phyloP scores from a whole-genome alignment of 2,113 vertebrate genomes.

The Megaleporinus macrocephalus region DNA sequence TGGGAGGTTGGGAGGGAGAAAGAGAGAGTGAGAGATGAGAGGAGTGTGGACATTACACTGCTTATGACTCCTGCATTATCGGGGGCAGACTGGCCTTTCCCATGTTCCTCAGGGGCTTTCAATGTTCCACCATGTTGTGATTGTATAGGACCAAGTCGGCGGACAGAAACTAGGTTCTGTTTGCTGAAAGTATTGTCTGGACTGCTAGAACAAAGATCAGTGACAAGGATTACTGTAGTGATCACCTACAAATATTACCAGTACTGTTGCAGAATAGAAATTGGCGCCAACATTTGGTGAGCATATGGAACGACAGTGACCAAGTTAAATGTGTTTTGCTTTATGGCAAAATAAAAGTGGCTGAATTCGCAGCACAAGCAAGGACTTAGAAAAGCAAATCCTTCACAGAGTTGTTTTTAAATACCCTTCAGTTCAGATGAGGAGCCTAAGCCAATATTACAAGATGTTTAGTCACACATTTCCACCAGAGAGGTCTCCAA shows the following conservation, averaged over 20 bases:
- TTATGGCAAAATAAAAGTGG: not conserved
- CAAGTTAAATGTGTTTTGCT: not conserved
- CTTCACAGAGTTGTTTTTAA: no score
- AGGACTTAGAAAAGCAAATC: not conserved
- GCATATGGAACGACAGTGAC: no score
- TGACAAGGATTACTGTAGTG: not conserved
- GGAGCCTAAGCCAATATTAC: no score
- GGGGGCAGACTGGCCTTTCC: conserved; percentile 1
- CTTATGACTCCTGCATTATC: conserved; percentile 28
- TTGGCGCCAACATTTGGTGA: not conserved
- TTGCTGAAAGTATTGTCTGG: not conserved
- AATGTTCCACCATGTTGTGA: conserved; percentile 2
- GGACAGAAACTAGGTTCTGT: not conserved
- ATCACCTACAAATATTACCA: not conserved
- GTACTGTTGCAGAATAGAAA: not conserved
- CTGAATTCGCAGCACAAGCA: not conserved
- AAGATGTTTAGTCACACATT: no score
- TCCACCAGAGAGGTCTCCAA: no score
- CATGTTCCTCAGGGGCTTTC: conserved; percentile 12
- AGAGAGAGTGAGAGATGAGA: conserved; percentile 34
- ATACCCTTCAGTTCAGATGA: no score
- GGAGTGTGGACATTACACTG: conserved; percentile 19
- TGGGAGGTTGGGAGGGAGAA: not conserved
- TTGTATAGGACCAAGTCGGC: conserved; percentile 1
- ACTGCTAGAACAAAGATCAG: not conserved